phyloP scores from a whole-genome alignment of 2,797 vertebrate species.

The Gila robusta region DNA sequence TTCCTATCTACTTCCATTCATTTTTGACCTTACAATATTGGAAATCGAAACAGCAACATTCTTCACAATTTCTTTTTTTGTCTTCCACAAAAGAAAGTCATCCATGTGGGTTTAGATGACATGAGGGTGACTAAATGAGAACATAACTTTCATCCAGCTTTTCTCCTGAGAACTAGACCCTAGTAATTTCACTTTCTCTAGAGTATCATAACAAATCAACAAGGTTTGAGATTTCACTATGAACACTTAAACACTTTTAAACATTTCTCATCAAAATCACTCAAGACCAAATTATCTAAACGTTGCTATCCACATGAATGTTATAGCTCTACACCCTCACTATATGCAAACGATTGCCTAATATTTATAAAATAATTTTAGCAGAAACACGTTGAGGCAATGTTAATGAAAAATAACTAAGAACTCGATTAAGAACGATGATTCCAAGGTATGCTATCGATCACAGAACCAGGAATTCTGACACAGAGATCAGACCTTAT shows the following conservation, averaged over 20 bases:
- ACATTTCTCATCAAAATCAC: background rate
- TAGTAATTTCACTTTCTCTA: background rate
- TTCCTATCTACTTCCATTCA: background rate
- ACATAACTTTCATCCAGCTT: background rate
- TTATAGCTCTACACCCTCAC: background rate
- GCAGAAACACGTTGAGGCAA: background rate
- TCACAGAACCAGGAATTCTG: conserved; percentile 36
- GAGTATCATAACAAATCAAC: background rate
- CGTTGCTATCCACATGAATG: background rate
- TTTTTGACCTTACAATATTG: background rate
- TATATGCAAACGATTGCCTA: background rate
- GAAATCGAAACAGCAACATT: background rate
- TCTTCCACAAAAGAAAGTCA: background rate
- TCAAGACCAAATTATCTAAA: background rate
- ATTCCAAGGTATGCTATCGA: conserved; percentile 16
- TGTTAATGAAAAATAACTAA: background rate
- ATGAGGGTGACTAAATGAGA: background rate
- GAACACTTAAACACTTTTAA: background rate
- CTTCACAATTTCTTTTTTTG: background rate
- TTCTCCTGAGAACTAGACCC: background rate
- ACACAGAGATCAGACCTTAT: conserved; percentile 20
- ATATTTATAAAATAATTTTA: background rate
- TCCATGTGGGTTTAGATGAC: background rate
- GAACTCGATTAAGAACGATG: conserved; percentile 5
- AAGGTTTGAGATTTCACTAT: background rate